Evolutionary conservation across 2,113 vertebrate genomes (phyloP).

Genomic region (Oceanodroma tethys): DNA sequence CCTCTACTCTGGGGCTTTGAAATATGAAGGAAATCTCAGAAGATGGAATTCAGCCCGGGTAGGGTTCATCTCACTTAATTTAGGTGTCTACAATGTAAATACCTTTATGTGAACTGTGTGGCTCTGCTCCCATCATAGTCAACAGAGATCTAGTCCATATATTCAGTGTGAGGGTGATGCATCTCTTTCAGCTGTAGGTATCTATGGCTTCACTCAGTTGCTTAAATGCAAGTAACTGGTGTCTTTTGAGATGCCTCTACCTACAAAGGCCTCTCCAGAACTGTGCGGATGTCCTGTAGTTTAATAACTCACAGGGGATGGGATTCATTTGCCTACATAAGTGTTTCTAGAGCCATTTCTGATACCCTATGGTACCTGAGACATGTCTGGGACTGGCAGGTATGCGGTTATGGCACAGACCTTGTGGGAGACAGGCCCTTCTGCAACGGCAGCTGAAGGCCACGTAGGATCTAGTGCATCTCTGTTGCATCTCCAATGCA

Average conservation of each 20-base stretch:
- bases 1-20: accelerated
- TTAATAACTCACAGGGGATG: not conserved
- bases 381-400: not conserved
- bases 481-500: not conserved
- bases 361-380: not conserved
- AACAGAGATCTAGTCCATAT: not conserved
- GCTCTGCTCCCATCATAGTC: not conserved
- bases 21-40: not conserved
- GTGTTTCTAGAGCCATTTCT: not conserved
- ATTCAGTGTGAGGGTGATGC: too few species aligned
- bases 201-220: not conserved
- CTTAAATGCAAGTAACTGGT: not conserved
- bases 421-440: not conserved
- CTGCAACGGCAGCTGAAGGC: not conserved
- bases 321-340: not conserved
- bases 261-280: not conserved
- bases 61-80: not conserved
- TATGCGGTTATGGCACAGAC: not conserved
- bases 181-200: not conserved
- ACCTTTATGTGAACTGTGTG: not conserved
- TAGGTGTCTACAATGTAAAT: not conserved
- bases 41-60: not conserved
- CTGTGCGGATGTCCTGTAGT: not conserved
- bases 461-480: not conserved
- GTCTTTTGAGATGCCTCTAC: not conserved